Evolutionary conservation across 2,888 invertebrate species (phyloP).

Genomic region (Darwinula stevensoni): DNA sequence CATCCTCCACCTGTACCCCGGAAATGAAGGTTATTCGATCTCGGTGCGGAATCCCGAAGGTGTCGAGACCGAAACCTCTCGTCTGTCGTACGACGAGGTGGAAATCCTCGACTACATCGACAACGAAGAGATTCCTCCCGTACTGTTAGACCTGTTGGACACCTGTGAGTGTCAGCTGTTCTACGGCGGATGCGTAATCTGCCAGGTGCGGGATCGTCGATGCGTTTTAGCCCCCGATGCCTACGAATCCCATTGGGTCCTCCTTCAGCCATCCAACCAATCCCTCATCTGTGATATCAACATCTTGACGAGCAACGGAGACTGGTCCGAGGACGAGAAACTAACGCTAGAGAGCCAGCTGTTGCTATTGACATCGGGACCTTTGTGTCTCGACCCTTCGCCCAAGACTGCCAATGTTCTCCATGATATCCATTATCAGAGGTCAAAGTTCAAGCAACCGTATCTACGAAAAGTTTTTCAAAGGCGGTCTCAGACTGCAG

Average conservation of each 20-base stretch:
- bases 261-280: constrained; percentile 9
- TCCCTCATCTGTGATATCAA: constrained; percentile 32
- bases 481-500: constrained; percentile 26
- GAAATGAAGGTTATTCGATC: constrained; percentile 64
- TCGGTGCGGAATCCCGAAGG: constrained; percentile 16
- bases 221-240: constrained; percentile 11
- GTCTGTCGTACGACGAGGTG: constrained; percentile 52
- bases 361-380: constrained; percentile 53
- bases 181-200: constrained; percentile 71
- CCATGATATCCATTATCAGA: no score
- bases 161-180: constrained; percentile 33
- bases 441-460: constrained; percentile 4
- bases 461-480: constrained; percentile 9
- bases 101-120: constrained; percentile 60
- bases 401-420: constrained; percentile 51
- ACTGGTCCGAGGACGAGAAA: constrained; percentile 43
- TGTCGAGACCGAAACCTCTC: constrained; percentile 11
- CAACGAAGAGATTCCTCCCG: constrained; percentile 63
- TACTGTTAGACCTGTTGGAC: constrained; percentile 52
- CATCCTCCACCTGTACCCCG: constrained; percentile 66
- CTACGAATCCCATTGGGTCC: constrained; percentile 8
- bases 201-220: constrained; percentile 63
- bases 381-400: constrained; percentile 62
- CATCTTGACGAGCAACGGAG: constrained; percentile 22
- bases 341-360: constrained; percentile 52